Evolutionary conservation across 2,888 invertebrate species (phyloP).

Genomic region (Rhamphomyia laevipes): DNA sequence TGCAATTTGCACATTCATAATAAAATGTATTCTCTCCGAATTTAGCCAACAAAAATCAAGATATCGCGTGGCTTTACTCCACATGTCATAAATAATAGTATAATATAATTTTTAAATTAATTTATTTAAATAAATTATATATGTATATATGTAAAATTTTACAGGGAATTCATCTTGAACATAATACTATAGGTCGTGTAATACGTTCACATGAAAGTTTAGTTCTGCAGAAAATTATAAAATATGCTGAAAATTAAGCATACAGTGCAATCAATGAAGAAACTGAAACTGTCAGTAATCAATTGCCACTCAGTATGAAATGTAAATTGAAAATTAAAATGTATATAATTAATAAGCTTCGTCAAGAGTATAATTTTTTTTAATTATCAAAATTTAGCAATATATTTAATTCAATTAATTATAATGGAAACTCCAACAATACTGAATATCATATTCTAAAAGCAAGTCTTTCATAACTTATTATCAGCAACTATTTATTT

Average conservation of each 20-base stretch:
- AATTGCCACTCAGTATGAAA: constrained; percentile 72
- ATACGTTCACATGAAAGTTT: constrained; percentile 87
- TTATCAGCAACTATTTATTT: too few species aligned
- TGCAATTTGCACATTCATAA: too few species aligned
- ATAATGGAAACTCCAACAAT: too few species aligned
- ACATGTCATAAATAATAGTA: too few species aligned
- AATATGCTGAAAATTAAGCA: constrained; percentile 74
- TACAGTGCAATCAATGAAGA: constrained; percentile 81
- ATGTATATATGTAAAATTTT: constrained; percentile 28
- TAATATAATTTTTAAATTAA: neutral
- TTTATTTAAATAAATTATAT: neutral
- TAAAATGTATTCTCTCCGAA: too few species aligned
- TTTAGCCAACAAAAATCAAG: too few species aligned
- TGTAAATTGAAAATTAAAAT: constrained; percentile 50
- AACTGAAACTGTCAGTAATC: constrained; percentile 79
- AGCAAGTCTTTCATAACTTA: too few species aligned
- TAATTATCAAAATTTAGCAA: too few species aligned
- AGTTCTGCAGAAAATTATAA: constrained; percentile 79
- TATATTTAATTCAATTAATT: too few species aligned
- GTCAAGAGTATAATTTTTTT: too few species aligned
- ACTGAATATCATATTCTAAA: too few species aligned
- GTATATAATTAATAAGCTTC: too few species aligned
- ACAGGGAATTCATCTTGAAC: constrained; percentile 66
- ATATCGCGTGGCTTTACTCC: neutral
- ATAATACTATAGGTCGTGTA: constrained; percentile 77